Percentiles rank a stretch among this genome's conserved stretches.
phyloP scores from a whole-genome alignment of 2,888 invertebrate species.

The Dryocosmus kuriphilus region DNA sequence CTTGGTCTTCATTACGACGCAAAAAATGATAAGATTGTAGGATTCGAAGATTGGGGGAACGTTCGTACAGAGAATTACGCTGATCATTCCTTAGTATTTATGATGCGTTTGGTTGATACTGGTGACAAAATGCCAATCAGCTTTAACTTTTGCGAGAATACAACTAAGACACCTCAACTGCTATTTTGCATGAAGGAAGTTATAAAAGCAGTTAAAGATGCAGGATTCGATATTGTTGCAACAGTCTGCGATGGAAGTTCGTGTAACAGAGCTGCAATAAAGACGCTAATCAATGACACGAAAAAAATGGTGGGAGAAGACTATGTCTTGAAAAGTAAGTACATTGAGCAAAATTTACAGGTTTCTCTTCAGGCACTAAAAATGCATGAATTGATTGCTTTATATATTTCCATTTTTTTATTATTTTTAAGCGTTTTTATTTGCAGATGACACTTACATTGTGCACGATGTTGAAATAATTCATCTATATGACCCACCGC shows the following conservation, averaged over 20 bases:
- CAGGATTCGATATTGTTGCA: conserved; percentile 39
- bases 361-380: background rate
- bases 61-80: conserved; percentile 15
- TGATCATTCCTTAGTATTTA: conserved; percentile 51
- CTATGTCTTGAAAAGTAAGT: conserved; percentile 36
- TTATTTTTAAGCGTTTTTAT: background rate
- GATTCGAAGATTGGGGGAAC: conserved; percentile 40
- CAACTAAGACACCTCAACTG: conserved; percentile 44
- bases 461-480: conserved; percentile 11
- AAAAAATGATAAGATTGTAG: conserved; percentile 9
- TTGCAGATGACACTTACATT: background rate
- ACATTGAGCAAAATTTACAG: background rate
- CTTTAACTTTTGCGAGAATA: conserved; percentile 43
- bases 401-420: conserved; percentile 1
- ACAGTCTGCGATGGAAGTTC: conserved; percentile 44
- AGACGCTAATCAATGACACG: conserved; percentile 31
- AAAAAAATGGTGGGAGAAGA: conserved; percentile 38
- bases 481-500: too few relatives aligned
- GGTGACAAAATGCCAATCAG: conserved; percentile 48
- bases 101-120: conserved; percentile 45
- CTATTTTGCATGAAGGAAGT: conserved; percentile 43
- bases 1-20: conserved; percentile 4
- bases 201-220: conserved; percentile 41
- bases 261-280: conserved; percentile 40
- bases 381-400: background rate